Evolutionary conservation across 2,797 vertebrate genomes (phyloP), one percentile per base, ranked within the genome.

Genomic region (Rhodeus uyekii): DNA sequence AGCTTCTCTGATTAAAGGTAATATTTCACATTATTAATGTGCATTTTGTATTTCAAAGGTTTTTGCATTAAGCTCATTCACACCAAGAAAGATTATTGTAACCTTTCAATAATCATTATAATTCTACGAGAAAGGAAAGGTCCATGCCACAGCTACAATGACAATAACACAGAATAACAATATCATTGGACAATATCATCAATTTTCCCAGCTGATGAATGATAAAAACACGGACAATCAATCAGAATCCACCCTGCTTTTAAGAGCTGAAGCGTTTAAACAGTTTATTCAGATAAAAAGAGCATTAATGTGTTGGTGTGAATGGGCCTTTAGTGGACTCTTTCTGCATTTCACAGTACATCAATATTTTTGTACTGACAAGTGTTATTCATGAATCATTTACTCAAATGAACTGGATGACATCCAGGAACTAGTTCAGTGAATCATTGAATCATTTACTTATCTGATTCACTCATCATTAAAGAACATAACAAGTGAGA

Each of bases 11-110:
- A 61, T 36, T 60, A 32, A 36, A 77, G 16, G 8, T 60, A 18
- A 71, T 69, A 29, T n/a, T 44, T 10, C n/a, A 69, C 24, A 29
- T 53, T 32, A 77, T 48, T 48, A 76, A 65, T 64, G 29, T 64
- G 22, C 22, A 63, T 63, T 46, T 64, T 36, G 7, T n/a, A 16
- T 48, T 44, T 64, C 27, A 42, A 22, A 19, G 53, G 18, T 34
- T 5, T n/a, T 32, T 34, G 18, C 29, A 53, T 50, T 44, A 71
- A 29, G 38, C 12, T n/a, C 3, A 1, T 67, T 24, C 12, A 39
- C n/a, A 67, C 36, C n/a, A 39, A 39, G 64, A 67, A 65, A 2
- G 13, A 3, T 8, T 14, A 42, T 13, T 68, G 14, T 27, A 39
- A 16, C 13, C 0, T 68, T 42, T 42, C 7, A 38, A 64, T 22